phyloP scores from a whole-genome alignment of 2,888 invertebrate species.

The Pachycephus smyrnensis region DNA sequence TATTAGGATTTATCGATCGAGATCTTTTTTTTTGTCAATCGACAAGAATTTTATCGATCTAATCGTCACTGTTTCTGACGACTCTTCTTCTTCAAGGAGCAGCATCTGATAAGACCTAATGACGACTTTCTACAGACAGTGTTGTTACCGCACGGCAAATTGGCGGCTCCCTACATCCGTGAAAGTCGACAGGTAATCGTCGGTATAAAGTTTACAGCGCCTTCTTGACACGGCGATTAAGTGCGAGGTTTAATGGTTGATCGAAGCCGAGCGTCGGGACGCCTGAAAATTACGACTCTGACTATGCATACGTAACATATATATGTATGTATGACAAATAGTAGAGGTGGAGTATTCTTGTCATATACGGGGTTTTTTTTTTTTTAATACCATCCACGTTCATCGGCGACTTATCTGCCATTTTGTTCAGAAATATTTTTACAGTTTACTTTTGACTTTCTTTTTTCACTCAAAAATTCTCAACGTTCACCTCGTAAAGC shows the following conservation, averaged over 20 bases:
- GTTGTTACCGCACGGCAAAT: background rate
- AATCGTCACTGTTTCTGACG: too few species aligned
- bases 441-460: too few species aligned
- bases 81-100: background rate
- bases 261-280: background rate
- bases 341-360: background rate
- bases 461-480: conserved; percentile 35
- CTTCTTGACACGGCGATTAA: conserved; percentile 64
- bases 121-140: background rate
- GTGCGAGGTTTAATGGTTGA: conserved; percentile 58
- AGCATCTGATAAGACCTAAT: background rate
- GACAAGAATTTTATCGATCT: too few species aligned
- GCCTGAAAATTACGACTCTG: background rate
- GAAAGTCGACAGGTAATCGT: conserved; percentile 3
- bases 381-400: too few species aligned
- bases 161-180: background rate
- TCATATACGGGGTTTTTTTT: background rate
- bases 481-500: conserved; percentile 38
- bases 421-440: conserved; percentile 7
- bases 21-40: too few species aligned
- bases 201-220: conserved; percentile 55
- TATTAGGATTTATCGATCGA: background rate
- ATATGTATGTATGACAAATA: background rate
- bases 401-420: background rate
- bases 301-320: background rate